These are phyloP conservation scores for Arctia plantaginis DNA, from an alignment of 2,888 invertebrate species.

Conservation along the genomic window DNA sequence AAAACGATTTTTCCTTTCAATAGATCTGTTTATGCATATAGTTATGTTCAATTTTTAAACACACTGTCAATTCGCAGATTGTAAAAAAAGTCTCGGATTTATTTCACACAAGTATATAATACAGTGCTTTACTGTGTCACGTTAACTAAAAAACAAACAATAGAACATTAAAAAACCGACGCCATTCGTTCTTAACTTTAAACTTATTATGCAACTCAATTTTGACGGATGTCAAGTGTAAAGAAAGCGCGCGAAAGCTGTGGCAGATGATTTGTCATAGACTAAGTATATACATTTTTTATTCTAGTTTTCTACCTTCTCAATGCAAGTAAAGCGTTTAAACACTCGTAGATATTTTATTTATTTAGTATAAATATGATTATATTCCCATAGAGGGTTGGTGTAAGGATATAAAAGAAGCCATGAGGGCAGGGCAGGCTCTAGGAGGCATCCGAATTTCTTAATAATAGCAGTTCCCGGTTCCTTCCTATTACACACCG, in stretches of 20 bases:
- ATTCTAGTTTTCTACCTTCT: not conserved
- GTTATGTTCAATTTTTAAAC: no score
- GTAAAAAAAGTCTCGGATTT: no score
- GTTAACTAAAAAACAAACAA: not conserved
- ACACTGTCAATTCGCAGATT: no score
- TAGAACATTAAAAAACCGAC: not conserved
- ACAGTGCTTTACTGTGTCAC: not conserved
- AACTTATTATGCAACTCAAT: conserved; percentile 2
- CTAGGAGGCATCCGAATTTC: no score
- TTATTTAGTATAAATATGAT: no score
- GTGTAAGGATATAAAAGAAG: no score
- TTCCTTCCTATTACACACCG: no score
- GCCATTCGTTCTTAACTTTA: not conserved
- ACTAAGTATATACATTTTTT: not conserved
- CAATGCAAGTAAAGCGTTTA: not conserved
- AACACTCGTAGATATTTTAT: not conserved
- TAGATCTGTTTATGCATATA: no score
- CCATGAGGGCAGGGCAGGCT: no score
- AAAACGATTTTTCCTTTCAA: no score
- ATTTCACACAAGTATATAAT: not conserved
- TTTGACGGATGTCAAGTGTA: conserved; percentile 7
- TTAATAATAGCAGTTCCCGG: no score
- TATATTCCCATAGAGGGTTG: no score
- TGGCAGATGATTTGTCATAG: conserved; percentile 10
- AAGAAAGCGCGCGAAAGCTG: conserved; percentile 22